These are phyloP conservation scores for Silurus meridionalis DNA, from an alignment of 2,113 vertebrate species.

Conservation along the genomic window DNA sequence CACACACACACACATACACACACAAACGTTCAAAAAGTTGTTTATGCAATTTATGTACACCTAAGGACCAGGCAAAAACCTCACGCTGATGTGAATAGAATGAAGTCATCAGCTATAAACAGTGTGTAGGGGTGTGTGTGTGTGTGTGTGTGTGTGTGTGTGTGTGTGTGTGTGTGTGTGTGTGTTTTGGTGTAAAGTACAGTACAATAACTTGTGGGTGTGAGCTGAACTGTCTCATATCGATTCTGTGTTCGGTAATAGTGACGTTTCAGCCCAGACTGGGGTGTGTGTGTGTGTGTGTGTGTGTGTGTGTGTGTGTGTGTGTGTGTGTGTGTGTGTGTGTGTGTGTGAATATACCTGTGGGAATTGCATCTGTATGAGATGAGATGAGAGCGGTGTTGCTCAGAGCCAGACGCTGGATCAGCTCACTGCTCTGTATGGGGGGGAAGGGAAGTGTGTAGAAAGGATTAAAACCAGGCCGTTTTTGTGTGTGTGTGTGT, in stretches of 20 bases:
- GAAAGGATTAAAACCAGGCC: slow-evolving; percentile 34
- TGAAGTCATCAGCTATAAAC: background rate
- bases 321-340: slow-evolving; percentile 37
- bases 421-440: background rate
- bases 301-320: background rate
- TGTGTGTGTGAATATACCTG: slow-evolving; percentile 10
- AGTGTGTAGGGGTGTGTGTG: background rate
- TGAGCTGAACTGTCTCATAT: background rate
- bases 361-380: slow-evolving; percentile 40
- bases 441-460: background rate
- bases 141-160: background rate
- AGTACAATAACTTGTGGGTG: background rate
- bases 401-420: slow-evolving; percentile 35
- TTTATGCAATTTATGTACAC: too few relatives aligned
- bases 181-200: too few relatives aligned
- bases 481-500: background rate
- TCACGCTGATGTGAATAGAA: background rate
- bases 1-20: background rate
- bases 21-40: too few relatives aligned
- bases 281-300: background rate
- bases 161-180: background rate
- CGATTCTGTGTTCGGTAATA: slow-evolving; percentile 22
- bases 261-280: slow-evolving; percentile 26
- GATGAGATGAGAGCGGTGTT: slow-evolving; percentile 36
- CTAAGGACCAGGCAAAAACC: background rate